Evolutionary conservation across 2,113 vertebrate genomes (phyloP), one percentile per base, ranked within the genome.

Genomic region (Proteles cristata): DNA sequence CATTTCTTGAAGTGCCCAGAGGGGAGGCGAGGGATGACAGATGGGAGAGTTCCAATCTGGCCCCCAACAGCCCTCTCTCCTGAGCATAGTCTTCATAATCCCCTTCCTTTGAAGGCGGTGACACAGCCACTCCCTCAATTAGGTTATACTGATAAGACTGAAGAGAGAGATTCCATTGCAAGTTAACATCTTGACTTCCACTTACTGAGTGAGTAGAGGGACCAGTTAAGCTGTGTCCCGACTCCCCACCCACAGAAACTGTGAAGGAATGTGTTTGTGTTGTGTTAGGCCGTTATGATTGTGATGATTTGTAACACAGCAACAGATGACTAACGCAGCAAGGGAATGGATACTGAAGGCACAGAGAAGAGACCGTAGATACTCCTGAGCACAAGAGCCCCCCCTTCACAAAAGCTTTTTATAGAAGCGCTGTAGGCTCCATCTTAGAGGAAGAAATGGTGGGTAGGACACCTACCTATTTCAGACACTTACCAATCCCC

Each of bases 81-180:
- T 12, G 1, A 39, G 10, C 50, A 7, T 2, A 65, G 8, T 53
- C 0, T 5, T 6, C 28, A 5, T 17, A 4, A 11, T 3, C 5
- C 8, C 14, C 25, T 82, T 26, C 45, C 3, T 16, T 71, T 25
- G 25, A 26, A 5, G 61, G 35, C 4, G 3, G 1, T 10, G 2
- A 2, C 9, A 3, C 5, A 4, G 4, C 14, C 9, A 31, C 19
- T n/a, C 8, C 19, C 17, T 69, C 28, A 66, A 7, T 8, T 74
- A 19, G 12, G 16, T 8, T 23, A 4, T 4, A 0, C 8, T 1
- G 2, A 1, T 14, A 50, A 31, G 35, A 33, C 0, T 11, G 4
- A 91, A 76, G 43, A 45, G 8, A 48, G 4, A 48, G 31, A 21
- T 63, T 43, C 73, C 33, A 17, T 8, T 45, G 12, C 33, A 23